Evolutionary conservation across 1,140 invertebrate genomes (phyloP).

Genomic region (Acromyrmex heyeri): DNA sequence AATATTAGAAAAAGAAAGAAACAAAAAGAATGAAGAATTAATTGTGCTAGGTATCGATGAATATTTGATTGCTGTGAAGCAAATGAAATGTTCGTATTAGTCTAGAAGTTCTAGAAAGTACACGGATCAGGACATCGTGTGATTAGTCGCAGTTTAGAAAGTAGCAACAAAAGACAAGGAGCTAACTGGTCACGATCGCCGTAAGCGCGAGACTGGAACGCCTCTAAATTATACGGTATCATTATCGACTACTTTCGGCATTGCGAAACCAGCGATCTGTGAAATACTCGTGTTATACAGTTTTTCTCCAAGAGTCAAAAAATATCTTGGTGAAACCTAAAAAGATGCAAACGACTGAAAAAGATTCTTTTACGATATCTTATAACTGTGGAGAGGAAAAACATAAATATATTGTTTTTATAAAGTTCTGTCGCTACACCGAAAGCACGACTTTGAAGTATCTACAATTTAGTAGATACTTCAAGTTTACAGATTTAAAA

Average conservation of each 20-base stretch:
- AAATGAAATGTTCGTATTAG: neutral
- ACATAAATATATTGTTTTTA: neutral
- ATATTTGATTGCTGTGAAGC: neutral
- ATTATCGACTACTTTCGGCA: constrained; percentile 24
- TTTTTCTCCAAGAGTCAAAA: neutral
- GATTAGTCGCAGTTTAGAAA: constrained; percentile 44
- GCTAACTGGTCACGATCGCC: neutral
- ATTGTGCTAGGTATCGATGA: neutral
- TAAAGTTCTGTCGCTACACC: neutral
- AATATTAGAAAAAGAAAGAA: neutral
- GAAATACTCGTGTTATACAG: neutral
- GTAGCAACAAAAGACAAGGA: constrained; percentile 33
- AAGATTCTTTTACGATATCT: neutral
- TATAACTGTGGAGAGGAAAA: neutral
- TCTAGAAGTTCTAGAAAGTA: constrained; percentile 39
- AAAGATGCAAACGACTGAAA: neutral
- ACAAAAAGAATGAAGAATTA: neutral
- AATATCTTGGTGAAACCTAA: neutral
- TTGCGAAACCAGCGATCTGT: neutral
- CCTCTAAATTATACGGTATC: neutral
- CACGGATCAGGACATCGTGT: neutral
- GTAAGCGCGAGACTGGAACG: neutral
- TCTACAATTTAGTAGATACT: too few species aligned
- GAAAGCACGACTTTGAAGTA: too few species aligned
- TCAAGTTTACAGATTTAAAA: too few species aligned